Conservation (phyloP, 2,888 invertebrate genomes). For the Cerastis rubricosa region DNA sequence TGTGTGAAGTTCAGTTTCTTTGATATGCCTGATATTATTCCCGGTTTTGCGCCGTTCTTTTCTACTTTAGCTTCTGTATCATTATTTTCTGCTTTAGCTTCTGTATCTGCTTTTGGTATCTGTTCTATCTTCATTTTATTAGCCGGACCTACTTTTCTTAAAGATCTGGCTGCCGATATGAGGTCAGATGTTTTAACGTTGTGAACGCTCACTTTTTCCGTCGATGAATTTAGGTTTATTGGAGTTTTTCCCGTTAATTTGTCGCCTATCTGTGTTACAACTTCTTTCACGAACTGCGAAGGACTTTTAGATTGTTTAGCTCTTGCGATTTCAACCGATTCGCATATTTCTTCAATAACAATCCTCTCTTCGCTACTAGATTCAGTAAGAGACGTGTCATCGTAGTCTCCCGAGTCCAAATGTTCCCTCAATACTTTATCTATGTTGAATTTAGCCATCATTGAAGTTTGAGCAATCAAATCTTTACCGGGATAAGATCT, state of each 20-base stretch:
- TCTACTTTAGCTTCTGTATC: conserved; percentile 58
- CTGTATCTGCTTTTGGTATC: conserved; percentile 32
- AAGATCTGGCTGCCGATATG: conserved; percentile 77
- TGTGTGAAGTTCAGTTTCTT: conserved; percentile 84
- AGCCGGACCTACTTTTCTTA: conserved; percentile 74
- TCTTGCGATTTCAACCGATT: conserved; percentile 67
- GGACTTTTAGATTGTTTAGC: conserved; percentile 77
- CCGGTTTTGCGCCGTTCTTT: conserved; percentile 74
- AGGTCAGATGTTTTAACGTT: conserved; percentile 82
- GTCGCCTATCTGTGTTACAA: conserved; percentile 78
- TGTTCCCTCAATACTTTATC: conserved; percentile 84
- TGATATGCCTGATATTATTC: conserved; percentile 83
- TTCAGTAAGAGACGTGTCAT: conserved; percentile 85
- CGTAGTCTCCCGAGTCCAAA: conserved; percentile 85
- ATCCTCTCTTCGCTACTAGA: conserved; percentile 86
- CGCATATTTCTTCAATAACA: conserved; percentile 75
- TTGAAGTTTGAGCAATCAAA: conserved; percentile 83
- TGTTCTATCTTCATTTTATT: conserved; percentile 53
- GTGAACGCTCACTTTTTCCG: conserved; percentile 80
- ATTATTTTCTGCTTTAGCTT: not conserved
- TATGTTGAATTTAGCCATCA: conserved; percentile 88
- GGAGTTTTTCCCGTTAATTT: conserved; percentile 75
- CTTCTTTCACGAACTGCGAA: conserved; percentile 77
- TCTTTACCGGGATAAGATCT: conserved; percentile 81
- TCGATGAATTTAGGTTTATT: conserved; percentile 60